These are phyloP conservation scores for Diloba caeruleocephala DNA, from an alignment of 2,888 invertebrate genomes.

Conservation along the genomic window DNA sequence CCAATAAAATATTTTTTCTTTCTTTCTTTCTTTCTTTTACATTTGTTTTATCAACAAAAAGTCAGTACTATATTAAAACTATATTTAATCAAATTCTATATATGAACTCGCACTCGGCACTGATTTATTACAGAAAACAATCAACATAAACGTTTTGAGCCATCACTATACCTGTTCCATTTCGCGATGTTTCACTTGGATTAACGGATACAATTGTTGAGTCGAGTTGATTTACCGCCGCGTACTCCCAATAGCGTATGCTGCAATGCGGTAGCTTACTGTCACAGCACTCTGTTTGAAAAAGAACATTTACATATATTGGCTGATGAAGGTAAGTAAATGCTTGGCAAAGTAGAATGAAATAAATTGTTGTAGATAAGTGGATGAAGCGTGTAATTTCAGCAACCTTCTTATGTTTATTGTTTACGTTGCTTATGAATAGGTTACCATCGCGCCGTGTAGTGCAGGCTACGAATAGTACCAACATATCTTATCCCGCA, in stretches of 20 bases:
- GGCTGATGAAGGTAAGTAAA: constrained; percentile 25
- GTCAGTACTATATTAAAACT: no score
- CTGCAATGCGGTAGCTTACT: constrained; percentile 62
- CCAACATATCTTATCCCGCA: no score
- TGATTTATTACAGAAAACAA: constrained; percentile 14
- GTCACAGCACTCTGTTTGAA: constrained; percentile 50
- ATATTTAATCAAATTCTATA: no score
- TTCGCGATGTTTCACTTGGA: constrained; percentile 44
- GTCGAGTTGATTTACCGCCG: constrained; percentile 55
- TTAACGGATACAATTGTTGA: constrained; percentile 48
- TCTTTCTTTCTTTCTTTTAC: no score
- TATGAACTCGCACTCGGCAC: no score
- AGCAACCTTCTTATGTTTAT: no score
- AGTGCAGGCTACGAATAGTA: no score
- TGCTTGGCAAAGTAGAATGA: constrained; percentile 7
- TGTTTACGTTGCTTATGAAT: no score
- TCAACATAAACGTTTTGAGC: constrained; percentile 13
- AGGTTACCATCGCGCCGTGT: no score
- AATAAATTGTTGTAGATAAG: constrained; percentile 19
- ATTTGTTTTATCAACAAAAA: no score
- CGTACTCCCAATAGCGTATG: constrained; percentile 56
- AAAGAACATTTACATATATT: constrained; percentile 48
- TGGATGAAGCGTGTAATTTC: no score
- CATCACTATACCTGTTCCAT: constrained; percentile 23
- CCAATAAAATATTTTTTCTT: no score